Conservation (phyloP, 2,888 invertebrate species). For the Apeira syringaria region DNA sequence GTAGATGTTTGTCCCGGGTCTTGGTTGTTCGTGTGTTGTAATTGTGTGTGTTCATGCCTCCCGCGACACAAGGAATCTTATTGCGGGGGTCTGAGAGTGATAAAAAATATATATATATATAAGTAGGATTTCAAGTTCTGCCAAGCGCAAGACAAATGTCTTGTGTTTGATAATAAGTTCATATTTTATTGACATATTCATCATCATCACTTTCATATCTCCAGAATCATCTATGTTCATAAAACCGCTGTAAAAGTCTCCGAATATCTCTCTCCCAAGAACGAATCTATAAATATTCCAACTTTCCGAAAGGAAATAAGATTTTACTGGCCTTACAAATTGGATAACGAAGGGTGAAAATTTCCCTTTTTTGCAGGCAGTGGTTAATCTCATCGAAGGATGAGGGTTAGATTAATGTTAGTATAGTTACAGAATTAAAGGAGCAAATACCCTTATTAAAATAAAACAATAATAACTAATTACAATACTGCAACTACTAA, state of each 20-base stretch:
- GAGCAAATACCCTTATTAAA: no score
- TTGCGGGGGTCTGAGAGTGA: no score
- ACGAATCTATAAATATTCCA: conserved; percentile 23
- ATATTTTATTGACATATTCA: not conserved
- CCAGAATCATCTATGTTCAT: conserved; percentile 3
- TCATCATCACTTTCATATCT: not conserved
- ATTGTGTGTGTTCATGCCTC: no score
- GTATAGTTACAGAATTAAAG: conserved; percentile 19
- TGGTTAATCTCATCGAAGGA: conserved; percentile 28
- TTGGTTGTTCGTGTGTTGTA: no score
- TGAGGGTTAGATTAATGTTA: conserved; percentile 30
- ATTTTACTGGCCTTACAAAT: conserved; percentile 31
- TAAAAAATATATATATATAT: no score
- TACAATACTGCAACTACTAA: no score
- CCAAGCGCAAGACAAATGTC: no score
- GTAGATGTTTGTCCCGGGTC: no score
- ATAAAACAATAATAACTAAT: no score
- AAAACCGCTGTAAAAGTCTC: conserved; percentile 14
- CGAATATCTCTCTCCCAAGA: conserved; percentile 8
- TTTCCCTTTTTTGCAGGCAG: conserved; percentile 26
- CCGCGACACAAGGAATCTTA: no score
- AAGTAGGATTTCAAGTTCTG: no score
- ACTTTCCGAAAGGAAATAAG: conserved; percentile 24
- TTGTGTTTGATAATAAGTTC: no score
- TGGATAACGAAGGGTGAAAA: conserved; percentile 31